Base-by-base conservation (phyloP, 2,888 invertebrate genomes). In the Morinoia aosen region DNA sequence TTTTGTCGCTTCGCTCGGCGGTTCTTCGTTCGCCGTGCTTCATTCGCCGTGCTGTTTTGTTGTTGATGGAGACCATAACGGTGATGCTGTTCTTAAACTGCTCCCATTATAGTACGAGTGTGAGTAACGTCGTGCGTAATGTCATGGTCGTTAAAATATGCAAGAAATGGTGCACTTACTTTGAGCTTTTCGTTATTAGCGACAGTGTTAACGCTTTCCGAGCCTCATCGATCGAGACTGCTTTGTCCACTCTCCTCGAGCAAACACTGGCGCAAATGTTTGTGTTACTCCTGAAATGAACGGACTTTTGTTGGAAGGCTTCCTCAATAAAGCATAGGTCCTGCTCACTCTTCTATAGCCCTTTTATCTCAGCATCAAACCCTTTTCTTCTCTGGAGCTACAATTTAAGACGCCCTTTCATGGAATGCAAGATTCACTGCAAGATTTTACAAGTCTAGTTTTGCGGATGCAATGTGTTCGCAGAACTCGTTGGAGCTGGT, bases 201-300 rank as follows among this genome's bases (percentile, higher is more conserved):
- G 93, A 93, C 5, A 16, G 33, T n/a, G 93, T 57, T 93, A 57
- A 93, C 39, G 33, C n/a, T 93, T 56, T 93, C 25, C 25, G 93
- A 93, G 58, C 40, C 48, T 33, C 19, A 57, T 56, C 93, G 93
- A 93, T 93, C 93, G 56, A 93, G 39, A 16, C 40, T 19, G 19
- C 93, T 93, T 93, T 93, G 93, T 93, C 48, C 57, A 25, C 33
- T 91, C 93, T 56, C n/a, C 8, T 12, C 25, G 33, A n/a, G 93
- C 93, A 57, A 58, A 56, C 93, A 33, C 93, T 93, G 11, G 93
- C n/a, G 93, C 93, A 93, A 93, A 93, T 93, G 93, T 93, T 93
- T 93, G 93, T 57, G 5, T 33, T 56, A 48, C 56, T 48, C 57
- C 25, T 57, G 19, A 57, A 93, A n/a, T 93, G 93, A 93, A 93